These are phyloP conservation scores for Cichladusa arquata DNA, from an alignment of 2,113 vertebrate genomes.

Conservation along the genomic window DNA sequence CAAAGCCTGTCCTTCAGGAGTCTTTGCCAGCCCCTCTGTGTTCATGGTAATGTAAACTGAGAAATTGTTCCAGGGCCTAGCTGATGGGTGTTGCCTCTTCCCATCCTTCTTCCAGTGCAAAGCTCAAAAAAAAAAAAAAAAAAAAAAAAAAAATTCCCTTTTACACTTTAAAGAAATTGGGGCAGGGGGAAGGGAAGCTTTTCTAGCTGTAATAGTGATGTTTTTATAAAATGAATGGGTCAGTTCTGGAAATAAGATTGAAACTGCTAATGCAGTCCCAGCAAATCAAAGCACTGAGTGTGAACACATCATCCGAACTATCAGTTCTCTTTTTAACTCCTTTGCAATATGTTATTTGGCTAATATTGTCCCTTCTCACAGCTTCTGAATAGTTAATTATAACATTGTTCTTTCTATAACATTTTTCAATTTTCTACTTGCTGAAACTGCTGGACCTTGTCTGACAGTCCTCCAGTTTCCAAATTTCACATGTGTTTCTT, in stretches of 20 bases:
- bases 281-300: background rate
- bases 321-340: background rate
- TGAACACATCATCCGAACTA: background rate
- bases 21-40: background rate
- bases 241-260: background rate
- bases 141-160: background rate
- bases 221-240: background rate
- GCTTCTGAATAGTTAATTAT: conserved; percentile 2
- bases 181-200: fast-evolving
- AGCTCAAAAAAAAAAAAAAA: background rate
- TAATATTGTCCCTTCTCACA: background rate
- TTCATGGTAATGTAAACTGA: background rate
- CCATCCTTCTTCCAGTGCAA: background rate
- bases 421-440: conserved; percentile 13
- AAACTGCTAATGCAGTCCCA: background rate
- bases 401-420: background rate
- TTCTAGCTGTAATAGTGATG: background rate
- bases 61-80: background rate
- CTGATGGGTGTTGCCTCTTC: background rate
- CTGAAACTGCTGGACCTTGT: background rate
- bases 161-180: background rate
- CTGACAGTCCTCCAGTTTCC: background rate
- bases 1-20: background rate
- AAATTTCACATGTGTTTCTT: background rate
- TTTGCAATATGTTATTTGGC: background rate